Conservation (phyloP, 2,888 invertebrate genomes). For the Sinohyriopsis cumingii region DNA sequence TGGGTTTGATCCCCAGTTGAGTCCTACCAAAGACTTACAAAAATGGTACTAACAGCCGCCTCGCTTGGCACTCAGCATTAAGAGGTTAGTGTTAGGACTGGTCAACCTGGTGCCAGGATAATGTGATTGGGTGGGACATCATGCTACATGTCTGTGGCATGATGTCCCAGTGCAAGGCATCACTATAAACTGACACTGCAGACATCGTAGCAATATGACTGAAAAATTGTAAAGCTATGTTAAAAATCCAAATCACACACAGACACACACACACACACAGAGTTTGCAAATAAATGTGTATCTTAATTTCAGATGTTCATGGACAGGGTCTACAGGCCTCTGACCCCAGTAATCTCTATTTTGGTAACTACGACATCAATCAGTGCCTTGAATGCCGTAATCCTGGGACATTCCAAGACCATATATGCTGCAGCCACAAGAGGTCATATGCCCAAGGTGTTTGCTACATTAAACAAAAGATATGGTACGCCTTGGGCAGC, state of each 20-base stretch:
- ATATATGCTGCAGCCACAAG: slow-evolving; percentile 49
- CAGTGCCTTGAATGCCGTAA: slow-evolving; percentile 36
- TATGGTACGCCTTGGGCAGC: slow-evolving; percentile 53
- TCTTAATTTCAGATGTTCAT: slow-evolving; percentile 24
- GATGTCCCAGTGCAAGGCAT: no score
- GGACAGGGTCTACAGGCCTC: slow-evolving; percentile 30
- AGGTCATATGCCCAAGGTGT: slow-evolving; percentile 46
- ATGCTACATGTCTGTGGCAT: no score
- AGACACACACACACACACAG: not conserved
- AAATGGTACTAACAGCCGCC: no score
- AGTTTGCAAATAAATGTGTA: not conserved
- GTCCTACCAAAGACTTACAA: no score
- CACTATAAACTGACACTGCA: no score
- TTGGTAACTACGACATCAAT: slow-evolving; percentile 36
- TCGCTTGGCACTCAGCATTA: no score
- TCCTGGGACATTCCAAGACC: slow-evolving; percentile 45
- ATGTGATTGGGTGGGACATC: no score
- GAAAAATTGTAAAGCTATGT: no score
- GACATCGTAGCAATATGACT: not conserved
- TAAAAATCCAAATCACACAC: no score
- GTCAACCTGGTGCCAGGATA: no score
- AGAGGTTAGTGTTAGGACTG: no score
- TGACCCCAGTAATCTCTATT: slow-evolving; percentile 36
- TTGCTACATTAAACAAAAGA: slow-evolving; percentile 41
- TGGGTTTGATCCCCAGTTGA: no score